These are phyloP conservation scores for Lampris megalopsis DNA, from an alignment of 2,113 vertebrate genomes.

Conservation along the genomic window DNA sequence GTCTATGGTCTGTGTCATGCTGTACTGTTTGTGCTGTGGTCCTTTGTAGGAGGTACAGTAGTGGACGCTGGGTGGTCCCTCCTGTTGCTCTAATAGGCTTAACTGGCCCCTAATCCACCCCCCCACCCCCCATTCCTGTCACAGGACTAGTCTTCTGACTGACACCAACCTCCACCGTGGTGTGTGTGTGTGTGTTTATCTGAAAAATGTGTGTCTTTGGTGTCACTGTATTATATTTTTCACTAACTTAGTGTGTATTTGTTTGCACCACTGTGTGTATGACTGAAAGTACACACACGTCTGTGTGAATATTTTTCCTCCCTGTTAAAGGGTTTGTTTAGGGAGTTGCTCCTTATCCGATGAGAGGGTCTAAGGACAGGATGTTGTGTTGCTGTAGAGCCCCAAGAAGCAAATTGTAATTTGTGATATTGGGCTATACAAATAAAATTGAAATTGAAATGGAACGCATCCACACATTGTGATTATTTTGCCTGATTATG, in stretches of 20 bases:
- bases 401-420: too few species aligned
- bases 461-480: too few species aligned
- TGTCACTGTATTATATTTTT: not conserved
- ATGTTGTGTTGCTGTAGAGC: too few species aligned
- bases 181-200: conserved; percentile 17
- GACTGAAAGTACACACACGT: too few species aligned
- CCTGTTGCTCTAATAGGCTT: conserved; percentile 79
- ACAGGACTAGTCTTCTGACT: conserved; percentile 80
- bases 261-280: conserved; percentile 23
- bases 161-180: conserved; percentile 56
- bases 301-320: too few species aligned
- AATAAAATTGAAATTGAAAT: too few species aligned
- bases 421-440: too few species aligned
- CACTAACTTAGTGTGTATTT: conserved; percentile 27
- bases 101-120: conserved; percentile 76
- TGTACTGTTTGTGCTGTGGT: conserved; percentile 12
- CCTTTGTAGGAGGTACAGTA: conserved; percentile 56
- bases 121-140: conserved; percentile 71
- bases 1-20: conserved; percentile 6
- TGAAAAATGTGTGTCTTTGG: not conserved
- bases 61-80: conserved; percentile 77
- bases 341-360: too few species aligned
- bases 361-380: too few species aligned
- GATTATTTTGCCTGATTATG: too few species aligned
- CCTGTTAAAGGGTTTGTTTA: too few species aligned